phyloP scores from a whole-genome alignment of 2,113 vertebrate genomes.

The Gobius niger region DNA sequence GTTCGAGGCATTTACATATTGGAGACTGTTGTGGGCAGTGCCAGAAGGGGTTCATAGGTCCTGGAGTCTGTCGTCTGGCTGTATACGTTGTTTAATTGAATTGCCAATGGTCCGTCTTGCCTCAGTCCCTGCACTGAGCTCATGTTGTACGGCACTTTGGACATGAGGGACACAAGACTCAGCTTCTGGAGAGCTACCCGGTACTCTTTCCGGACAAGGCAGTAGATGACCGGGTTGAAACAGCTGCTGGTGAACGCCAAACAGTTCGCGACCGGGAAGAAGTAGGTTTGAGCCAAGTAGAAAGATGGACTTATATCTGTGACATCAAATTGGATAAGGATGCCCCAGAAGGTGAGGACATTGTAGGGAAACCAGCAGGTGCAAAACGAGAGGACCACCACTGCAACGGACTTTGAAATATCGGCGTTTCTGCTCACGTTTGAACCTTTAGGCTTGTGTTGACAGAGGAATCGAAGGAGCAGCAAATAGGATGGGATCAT shows the following conservation, averaged over 20 bases:
- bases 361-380: slow-evolving; percentile 81
- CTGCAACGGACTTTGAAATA: slow-evolving; percentile 73
- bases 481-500: slow-evolving; percentile 75
- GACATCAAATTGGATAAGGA: slow-evolving; percentile 71
- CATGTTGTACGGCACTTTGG: slow-evolving; percentile 59
- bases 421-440: slow-evolving; percentile 53
- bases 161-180: slow-evolving; percentile 45
- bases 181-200: slow-evolving; percentile 61
- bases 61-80: slow-evolving; percentile 52
- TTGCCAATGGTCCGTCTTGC: slow-evolving; percentile 37
- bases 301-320: slow-evolving; percentile 67
- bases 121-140: slow-evolving; percentile 39
- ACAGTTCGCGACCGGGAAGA: slow-evolving; percentile 77
- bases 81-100: slow-evolving; percentile 54
- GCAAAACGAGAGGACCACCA: slow-evolving; percentile 77
- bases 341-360: slow-evolving; percentile 71
- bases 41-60: slow-evolving; percentile 25
- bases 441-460: slow-evolving; percentile 59
- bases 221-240: slow-evolving; percentile 80
- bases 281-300: slow-evolving; percentile 71
- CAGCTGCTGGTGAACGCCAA: slow-evolving; percentile 78
- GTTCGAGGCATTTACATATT: slow-evolving; percentile 13
- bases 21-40: slow-evolving; percentile 42
- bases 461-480: slow-evolving; percentile 74
- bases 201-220: slow-evolving; percentile 76